Evolutionary conservation across 1,140 invertebrate genomes (phyloP).

Genomic region (Stegodyphus dumicola): DNA sequence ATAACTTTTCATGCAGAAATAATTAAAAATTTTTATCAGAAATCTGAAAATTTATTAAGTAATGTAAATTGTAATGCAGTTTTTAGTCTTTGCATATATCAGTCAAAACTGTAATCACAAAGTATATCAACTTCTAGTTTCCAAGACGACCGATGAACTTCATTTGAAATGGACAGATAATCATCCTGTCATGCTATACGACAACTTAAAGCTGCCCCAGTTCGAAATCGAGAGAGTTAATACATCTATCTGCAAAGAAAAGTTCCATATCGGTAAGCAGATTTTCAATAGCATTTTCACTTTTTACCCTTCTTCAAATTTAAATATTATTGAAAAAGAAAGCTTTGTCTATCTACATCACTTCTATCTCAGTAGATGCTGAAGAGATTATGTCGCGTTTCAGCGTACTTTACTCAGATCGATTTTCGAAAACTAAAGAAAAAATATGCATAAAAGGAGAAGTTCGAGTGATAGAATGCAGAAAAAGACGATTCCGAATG

Average conservation of each 20-base stretch:
- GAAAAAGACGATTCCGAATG: too few relatives aligned
- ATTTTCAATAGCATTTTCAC: background rate
- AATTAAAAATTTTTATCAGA: too few relatives aligned
- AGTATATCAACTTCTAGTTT: slow-evolving; percentile 49
- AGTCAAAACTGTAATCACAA: too few relatives aligned
- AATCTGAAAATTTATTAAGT: too few relatives aligned
- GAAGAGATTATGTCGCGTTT: background rate
- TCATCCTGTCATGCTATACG: slow-evolving; percentile 79
- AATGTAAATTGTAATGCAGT: too few relatives aligned
- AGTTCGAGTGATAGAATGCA: too few relatives aligned
- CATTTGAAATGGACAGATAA: slow-evolving; percentile 79
- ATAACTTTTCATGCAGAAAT: too few relatives aligned
- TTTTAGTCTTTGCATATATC: too few relatives aligned
- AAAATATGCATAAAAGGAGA: too few relatives aligned
- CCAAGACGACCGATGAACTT: slow-evolving; percentile 72
- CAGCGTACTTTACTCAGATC: background rate
- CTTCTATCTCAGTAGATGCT: background rate
- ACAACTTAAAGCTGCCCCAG: slow-evolving; percentile 84
- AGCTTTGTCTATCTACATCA: too few relatives aligned
- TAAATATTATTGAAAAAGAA: background rate
- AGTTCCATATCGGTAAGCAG: slow-evolving; percentile 70
- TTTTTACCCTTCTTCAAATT: background rate
- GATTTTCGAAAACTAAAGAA: background rate
- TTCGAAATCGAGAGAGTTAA: slow-evolving; percentile 70
- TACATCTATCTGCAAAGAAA: slow-evolving; percentile 71